A percentile compares a stretch with the other conserved stretches of the same genome.
Conservation (phyloP, 2,113 vertebrate genomes). For the Perccottus glenii region DNA sequence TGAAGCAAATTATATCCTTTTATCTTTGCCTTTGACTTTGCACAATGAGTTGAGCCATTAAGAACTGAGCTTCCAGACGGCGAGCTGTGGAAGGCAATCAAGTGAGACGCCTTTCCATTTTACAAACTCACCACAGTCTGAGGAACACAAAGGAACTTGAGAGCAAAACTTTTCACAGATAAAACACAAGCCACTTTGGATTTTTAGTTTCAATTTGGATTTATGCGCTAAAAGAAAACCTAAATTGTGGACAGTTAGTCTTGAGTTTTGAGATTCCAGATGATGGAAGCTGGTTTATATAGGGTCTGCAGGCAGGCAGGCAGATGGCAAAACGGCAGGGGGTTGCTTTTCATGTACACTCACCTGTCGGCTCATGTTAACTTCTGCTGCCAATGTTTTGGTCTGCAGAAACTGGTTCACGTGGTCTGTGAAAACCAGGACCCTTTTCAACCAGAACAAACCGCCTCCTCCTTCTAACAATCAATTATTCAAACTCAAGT, state of each 20-base stretch:
- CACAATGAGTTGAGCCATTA: slow-evolving; percentile 20
- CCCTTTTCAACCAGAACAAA: not conserved
- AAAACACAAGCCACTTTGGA: slow-evolving; percentile 1
- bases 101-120: slow-evolving; percentile 27
- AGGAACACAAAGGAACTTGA: slow-evolving; percentile 17
- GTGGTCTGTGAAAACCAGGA: slow-evolving; percentile 40
- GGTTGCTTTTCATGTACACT: slow-evolving; percentile 34
- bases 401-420: slow-evolving; percentile 11
- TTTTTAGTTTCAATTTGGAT: not conserved
- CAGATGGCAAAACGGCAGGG: slow-evolving; percentile 40
- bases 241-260: not conserved
- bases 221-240: not conserved
- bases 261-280: not conserved
- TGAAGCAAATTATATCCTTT: slow-evolving; percentile 13
- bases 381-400: slow-evolving; percentile 28
- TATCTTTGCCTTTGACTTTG: slow-evolving; percentile 17
- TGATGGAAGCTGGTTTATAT: slow-evolving; percentile 12
- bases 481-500: slow-evolving; percentile 65
- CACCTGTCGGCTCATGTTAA: slow-evolving; percentile 58
- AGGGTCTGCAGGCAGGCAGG: slow-evolving; percentile 40
- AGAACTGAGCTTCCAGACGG: slow-evolving; percentile 8
- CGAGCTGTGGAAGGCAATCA: slow-evolving; percentile 11
- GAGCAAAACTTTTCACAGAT: slow-evolving; percentile 22
- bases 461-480: slow-evolving; percentile 17
- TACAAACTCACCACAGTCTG: slow-evolving; percentile 17